Conservation (phyloP, 92 coral and sea anemone species). For the Parazoanthus swiftii region DNA sequence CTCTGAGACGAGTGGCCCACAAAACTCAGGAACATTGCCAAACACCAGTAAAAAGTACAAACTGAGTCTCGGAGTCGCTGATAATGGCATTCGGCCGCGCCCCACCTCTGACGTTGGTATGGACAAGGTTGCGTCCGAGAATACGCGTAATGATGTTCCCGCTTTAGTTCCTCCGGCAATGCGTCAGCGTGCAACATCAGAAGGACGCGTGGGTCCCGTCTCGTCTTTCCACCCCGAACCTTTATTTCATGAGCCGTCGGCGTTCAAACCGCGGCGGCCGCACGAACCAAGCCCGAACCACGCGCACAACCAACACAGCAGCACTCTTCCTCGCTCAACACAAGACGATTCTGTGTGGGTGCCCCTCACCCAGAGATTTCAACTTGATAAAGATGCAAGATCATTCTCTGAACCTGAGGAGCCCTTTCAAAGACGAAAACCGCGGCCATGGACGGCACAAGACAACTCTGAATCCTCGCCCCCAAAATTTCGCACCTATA, state of each 20-base stretch:
- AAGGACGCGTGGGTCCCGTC: slow-evolving; percentile 47
- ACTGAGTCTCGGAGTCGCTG: not conserved
- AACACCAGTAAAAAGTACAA: not conserved
- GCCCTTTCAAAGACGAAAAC: slow-evolving; percentile 62
- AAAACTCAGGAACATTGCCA: slow-evolving; percentile 45
- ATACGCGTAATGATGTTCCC: slow-evolving; percentile 31
- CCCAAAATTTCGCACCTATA: slow-evolving; percentile 72
- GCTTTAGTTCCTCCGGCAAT: slow-evolving; percentile 40
- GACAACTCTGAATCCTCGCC: slow-evolving; percentile 46
- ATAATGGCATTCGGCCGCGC: slow-evolving; percentile 10
- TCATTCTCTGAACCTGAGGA: slow-evolving; percentile 69
- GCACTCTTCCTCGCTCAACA: slow-evolving; percentile 36
- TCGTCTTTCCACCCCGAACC: slow-evolving; percentile 26
- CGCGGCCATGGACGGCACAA: slow-evolving; percentile 54
- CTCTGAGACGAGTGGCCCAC: slow-evolving; percentile 33
- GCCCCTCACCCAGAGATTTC: slow-evolving; percentile 80
- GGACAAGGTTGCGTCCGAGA: slow-evolving; percentile 30
- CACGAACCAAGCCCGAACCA: slow-evolving; percentile 36
- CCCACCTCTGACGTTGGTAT: slow-evolving; percentile 43
- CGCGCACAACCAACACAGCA: slow-evolving; percentile 68
- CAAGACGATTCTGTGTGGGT: slow-evolving; percentile 85
- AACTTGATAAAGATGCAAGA: slow-evolving; percentile 61
- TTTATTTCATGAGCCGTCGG: slow-evolving; percentile 40
- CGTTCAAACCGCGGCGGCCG: slow-evolving; percentile 41
- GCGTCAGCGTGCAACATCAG: slow-evolving; percentile 58